These are phyloP conservation scores for Nymphalis polychloros DNA, from an alignment of 2,888 invertebrate species.

Conservation along the genomic window DNA sequence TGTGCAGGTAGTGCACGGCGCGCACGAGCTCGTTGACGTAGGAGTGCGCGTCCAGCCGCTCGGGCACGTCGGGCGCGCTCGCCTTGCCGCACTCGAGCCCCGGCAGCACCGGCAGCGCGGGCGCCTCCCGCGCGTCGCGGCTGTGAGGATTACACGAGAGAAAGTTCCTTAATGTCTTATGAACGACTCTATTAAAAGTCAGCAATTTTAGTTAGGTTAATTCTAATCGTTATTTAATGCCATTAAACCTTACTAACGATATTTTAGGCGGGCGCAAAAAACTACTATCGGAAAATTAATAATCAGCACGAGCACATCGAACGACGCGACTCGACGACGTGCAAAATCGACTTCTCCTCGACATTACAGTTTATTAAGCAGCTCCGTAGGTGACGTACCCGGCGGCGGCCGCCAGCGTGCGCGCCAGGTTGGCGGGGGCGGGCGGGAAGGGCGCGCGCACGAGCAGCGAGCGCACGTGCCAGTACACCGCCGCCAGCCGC, in stretches of 20 bases:
- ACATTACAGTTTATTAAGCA: background rate
- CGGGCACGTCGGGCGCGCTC: slow-evolving; percentile 34
- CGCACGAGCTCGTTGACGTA: slow-evolving; percentile 68
- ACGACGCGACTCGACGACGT: too few species aligned
- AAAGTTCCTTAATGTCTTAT: too few species aligned
- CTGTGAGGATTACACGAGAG: slow-evolving; percentile 33
- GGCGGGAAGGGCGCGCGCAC: slow-evolving; percentile 93
- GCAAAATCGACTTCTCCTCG: too few species aligned
- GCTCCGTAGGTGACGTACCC: slow-evolving; percentile 27
- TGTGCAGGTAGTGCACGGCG: slow-evolving; percentile 68
- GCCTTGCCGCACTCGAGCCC: slow-evolving; percentile 24
- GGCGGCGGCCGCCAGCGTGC: slow-evolving; percentile 83
- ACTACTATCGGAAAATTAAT: too few species aligned
- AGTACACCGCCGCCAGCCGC: slow-evolving; percentile 91
- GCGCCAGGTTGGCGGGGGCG: slow-evolving; percentile 89
- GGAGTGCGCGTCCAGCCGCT: slow-evolving; percentile 62
- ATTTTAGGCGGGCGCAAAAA: too few species aligned
- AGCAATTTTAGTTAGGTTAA: too few species aligned
- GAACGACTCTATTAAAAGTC: too few species aligned
- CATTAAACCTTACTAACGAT: too few species aligned
- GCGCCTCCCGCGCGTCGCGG: slow-evolving; percentile 47
- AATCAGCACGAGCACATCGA: too few species aligned
- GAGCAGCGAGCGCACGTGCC: slow-evolving; percentile 91
- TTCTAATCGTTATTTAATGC: too few species aligned
- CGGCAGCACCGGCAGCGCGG: slow-evolving; percentile 59